Evolutionary conservation across 2,888 invertebrate genomes (phyloP).

Genomic region (Podotricha telesiphe): DNA sequence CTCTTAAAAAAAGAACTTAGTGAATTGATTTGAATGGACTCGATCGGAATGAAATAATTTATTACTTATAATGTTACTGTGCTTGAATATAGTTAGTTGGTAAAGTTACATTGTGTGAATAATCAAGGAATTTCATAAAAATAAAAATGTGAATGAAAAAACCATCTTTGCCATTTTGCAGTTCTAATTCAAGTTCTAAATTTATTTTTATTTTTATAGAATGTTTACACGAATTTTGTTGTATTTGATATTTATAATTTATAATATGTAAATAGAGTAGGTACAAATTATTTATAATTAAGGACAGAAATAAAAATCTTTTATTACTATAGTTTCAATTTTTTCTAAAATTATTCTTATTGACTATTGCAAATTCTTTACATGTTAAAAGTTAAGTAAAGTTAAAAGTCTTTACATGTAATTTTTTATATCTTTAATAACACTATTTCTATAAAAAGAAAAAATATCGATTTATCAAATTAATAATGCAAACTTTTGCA

Average conservation of each 20-base stretch:
- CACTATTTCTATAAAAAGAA: no score
- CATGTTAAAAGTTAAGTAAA: not conserved
- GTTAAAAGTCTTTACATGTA: not conserved
- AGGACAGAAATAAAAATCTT: conserved; percentile 20
- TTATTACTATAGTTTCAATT: conserved; percentile 4
- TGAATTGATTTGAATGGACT: conserved; percentile 58
- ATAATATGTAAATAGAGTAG: conserved; percentile 16
- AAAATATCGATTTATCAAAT: no score
- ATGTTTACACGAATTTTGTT: not conserved
- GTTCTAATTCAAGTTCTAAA: not conserved
- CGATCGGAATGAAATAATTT: conserved; percentile 64
- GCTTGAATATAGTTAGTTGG: conserved; percentile 1
- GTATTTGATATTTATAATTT: conserved; percentile 6
- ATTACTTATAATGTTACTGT: conserved; percentile 20
- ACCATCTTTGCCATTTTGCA: no score
- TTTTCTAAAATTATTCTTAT: conserved; percentile 2
- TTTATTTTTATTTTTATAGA: conserved; percentile 18
- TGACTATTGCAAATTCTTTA: not conserved
- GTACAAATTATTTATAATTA: conserved; percentile 14
- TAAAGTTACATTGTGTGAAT: no score
- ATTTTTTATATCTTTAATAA: no score
- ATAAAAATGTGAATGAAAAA: no score
- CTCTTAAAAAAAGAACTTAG: conserved; percentile 57
- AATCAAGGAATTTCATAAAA: not conserved
- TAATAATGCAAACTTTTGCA: no score